A percentile compares a stretch with the other conserved stretches of the same genome.
These are phyloP conservation scores for Aurelia sp. DNA, from an alignment of 30 jellyfish, hydroid and myxozoan species.

Conservation along the genomic window DNA sequence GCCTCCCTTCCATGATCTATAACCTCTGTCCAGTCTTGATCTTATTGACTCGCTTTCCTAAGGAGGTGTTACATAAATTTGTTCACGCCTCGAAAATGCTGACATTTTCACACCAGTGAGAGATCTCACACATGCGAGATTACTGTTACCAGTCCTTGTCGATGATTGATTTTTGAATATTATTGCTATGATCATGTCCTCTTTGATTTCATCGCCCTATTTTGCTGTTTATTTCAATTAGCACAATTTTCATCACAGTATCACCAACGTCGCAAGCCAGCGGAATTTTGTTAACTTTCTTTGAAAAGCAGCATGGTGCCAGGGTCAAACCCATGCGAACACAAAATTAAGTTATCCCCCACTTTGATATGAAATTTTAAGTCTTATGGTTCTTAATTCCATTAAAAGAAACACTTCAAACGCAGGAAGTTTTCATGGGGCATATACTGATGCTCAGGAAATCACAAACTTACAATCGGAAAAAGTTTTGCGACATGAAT, in stretches of 20 bases:
- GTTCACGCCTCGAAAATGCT: background rate
- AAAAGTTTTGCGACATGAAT: too few species aligned
- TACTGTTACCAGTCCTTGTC: background rate
- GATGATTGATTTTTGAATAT: slow-evolving; percentile 45
- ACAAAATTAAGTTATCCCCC: background rate
- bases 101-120: background rate
- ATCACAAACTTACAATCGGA: too few species aligned
- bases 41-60: background rate
- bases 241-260: background rate
- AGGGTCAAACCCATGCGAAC: background rate
- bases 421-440: too few species aligned
- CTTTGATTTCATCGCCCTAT: slow-evolving; percentile 15
- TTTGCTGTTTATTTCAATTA: background rate
- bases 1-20: too few species aligned
- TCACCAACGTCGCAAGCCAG: background rate
- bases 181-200: slow-evolving; percentile 28
- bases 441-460: too few species aligned
- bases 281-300: background rate
- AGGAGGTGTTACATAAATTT: slow-evolving; percentile 3
- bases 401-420: too few species aligned
- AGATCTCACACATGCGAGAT: slow-evolving; percentile 1
- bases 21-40: too few species aligned
- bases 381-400: too few species aligned
- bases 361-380: too few species aligned
- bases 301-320: background rate